These are phyloP conservation scores for Cyclura pinguis DNA, from an alignment of 2,797 vertebrate genomes.

Conservation along the genomic window DNA sequence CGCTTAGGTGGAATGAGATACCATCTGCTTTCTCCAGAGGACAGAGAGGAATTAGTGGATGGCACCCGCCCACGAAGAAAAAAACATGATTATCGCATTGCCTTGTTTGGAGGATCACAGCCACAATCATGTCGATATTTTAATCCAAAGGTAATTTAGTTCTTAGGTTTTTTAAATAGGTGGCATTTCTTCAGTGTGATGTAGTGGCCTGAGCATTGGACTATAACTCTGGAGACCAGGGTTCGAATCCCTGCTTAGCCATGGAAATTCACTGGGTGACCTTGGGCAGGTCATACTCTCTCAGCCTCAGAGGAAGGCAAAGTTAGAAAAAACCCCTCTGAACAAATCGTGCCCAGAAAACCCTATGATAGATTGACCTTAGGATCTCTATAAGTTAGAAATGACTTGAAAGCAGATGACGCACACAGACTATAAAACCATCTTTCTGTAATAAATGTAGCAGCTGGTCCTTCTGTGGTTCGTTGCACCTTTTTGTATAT, in stretches of 20 bases:
- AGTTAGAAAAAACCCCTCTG: no score
- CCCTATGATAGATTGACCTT: no score
- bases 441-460: background rate
- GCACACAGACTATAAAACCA: background rate
- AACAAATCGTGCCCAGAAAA: no score
- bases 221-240: no score
- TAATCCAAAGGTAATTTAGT: constrained; percentile 92
- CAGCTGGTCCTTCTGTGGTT: background rate
- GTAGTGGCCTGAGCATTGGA: no score
- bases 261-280: no score
- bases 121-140: constrained; percentile 98
- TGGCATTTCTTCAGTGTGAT: background rate
- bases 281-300: no score
- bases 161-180: constrained; percentile 15
- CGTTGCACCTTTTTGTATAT: background rate
- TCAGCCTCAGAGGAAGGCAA: no score
- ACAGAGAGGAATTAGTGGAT: constrained; percentile 94
- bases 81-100: constrained; percentile 97
- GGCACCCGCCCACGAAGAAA: constrained; percentile 93
- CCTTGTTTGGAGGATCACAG: constrained; percentile 96
- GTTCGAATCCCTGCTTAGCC: no score
- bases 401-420: no score
- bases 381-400: background rate
- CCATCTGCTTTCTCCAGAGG: constrained; percentile 95
- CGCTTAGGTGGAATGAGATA: constrained; percentile 94